These are phyloP conservation scores for Chesias legatella DNA, from an alignment of 2,888 invertebrate species.

Conservation along the genomic window DNA sequence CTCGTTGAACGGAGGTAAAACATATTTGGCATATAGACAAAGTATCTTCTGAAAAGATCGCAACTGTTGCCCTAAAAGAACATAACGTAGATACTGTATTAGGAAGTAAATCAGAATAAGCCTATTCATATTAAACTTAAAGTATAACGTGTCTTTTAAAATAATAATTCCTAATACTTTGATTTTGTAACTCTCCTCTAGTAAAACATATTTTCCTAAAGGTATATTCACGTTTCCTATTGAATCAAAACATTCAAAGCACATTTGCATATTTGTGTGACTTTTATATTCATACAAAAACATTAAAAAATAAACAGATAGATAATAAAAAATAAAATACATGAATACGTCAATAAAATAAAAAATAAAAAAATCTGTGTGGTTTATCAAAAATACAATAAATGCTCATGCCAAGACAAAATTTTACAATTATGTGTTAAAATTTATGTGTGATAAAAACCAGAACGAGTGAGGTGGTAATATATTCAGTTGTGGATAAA, in stretches of 20 bases:
- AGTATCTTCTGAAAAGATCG: conserved; percentile 3
- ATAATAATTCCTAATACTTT: no score
- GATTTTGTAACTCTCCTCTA: no score
- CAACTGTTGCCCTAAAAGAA: background rate
- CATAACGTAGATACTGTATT: no score
- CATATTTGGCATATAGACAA: no score
- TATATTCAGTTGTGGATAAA: conserved; percentile 45
- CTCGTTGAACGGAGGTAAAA: no score
- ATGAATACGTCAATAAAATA: conserved; percentile 29
- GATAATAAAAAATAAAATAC: conserved; percentile 30
- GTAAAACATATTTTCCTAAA: background rate
- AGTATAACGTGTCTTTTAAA: no score
- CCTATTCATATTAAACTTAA: no score
- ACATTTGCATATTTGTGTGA: conserved; percentile 16
- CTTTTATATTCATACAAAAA: conserved; percentile 28
- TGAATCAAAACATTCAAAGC: conserved; percentile 19
- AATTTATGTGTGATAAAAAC: conserved; percentile 31
- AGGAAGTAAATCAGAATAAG: no score
- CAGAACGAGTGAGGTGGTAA: conserved; percentile 34
- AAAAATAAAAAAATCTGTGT: conserved; percentile 31
- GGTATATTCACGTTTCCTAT: conserved; percentile 10
- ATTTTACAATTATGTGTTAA: conserved; percentile 53
- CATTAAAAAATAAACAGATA: conserved; percentile 31
- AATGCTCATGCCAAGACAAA: conserved; percentile 64
- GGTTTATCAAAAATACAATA: conserved; percentile 38